Percentiles rank a stretch among this genome's conserved stretches.
These are phyloP conservation scores for Folsomia manolachei DNA, from an alignment of 2,888 invertebrate genomes.

Conservation along the genomic window DNA sequence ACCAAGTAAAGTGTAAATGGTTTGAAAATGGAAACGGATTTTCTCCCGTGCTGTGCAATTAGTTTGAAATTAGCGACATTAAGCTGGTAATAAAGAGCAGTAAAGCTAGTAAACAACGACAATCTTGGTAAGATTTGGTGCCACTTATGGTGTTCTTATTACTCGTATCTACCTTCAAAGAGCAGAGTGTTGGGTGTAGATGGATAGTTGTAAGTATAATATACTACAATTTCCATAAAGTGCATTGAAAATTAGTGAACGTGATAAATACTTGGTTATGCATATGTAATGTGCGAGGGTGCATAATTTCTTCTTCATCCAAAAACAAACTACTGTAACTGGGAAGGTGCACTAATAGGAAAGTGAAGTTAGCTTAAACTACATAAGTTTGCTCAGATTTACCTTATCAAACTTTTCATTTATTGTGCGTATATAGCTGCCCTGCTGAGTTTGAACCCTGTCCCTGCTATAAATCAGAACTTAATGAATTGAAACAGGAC, in stretches of 20 bases:
- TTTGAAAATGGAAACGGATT: not conserved
- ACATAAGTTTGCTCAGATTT: not conserved
- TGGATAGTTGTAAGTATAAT: not conserved
- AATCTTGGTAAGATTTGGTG: not conserved
- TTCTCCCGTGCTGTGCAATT: not conserved
- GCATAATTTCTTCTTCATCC: not conserved
- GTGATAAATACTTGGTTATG: not conserved
- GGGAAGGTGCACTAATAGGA: not conserved
- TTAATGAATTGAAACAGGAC: not conserved
- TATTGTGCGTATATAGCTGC: too few species aligned
- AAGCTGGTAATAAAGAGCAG: not conserved
- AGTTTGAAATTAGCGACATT: not conserved
- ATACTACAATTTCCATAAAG: not conserved
- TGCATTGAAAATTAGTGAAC: not conserved
- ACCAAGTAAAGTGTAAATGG: too few species aligned
- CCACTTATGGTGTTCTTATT: not conserved
- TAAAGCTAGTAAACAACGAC: not conserved
- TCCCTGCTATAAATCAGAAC: not conserved
- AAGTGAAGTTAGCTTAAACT: not conserved
- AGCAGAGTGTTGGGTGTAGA: not conserved
- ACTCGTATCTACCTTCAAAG: too few species aligned
- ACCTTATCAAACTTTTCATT: not conserved
- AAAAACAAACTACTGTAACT: not conserved
- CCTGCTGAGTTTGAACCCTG: not conserved
- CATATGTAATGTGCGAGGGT: not conserved